Percentiles rank a stretch among this genome's conserved stretches.
phyloP scores from a whole-genome alignment of 2,797 vertebrate species.

The Orestias chungarensis region DNA sequence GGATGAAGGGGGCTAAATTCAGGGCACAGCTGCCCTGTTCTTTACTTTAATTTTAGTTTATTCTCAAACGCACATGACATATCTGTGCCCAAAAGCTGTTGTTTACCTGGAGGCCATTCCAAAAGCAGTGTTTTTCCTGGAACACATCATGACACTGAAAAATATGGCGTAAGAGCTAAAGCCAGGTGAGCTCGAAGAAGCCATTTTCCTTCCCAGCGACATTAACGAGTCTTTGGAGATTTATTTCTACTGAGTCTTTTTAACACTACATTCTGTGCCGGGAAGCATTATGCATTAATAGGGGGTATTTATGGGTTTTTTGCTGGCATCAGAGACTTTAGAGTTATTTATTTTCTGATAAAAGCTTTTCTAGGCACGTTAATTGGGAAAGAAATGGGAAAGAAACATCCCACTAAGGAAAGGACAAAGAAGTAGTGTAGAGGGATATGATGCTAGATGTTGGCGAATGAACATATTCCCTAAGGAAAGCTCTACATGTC shows the following conservation, averaged over 20 bases:
- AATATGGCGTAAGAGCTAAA: background rate
- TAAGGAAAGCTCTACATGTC: background rate
- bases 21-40: no score
- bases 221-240: background rate
- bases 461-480: background rate
- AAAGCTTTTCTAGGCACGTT: background rate
- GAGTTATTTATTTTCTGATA: background rate
- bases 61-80: no score
- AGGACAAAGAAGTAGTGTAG: background rate
- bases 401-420: background rate
- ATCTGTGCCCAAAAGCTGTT: no score
- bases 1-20: no score
- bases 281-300: background rate
- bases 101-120: no score
- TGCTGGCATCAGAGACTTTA: background rate
- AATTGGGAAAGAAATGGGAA: background rate
- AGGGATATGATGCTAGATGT: background rate
- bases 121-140: no score
- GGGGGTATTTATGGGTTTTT: background rate
- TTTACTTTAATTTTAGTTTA: no score
- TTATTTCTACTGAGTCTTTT: background rate
- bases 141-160: background rate
- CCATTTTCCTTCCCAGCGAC: background rate
- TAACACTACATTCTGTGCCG: background rate
- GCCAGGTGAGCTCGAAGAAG: background rate